These are phyloP conservation scores for Druon quercuslanigerum DNA, from an alignment of 1,140 invertebrate genomes.

Conservation along the genomic window DNA sequence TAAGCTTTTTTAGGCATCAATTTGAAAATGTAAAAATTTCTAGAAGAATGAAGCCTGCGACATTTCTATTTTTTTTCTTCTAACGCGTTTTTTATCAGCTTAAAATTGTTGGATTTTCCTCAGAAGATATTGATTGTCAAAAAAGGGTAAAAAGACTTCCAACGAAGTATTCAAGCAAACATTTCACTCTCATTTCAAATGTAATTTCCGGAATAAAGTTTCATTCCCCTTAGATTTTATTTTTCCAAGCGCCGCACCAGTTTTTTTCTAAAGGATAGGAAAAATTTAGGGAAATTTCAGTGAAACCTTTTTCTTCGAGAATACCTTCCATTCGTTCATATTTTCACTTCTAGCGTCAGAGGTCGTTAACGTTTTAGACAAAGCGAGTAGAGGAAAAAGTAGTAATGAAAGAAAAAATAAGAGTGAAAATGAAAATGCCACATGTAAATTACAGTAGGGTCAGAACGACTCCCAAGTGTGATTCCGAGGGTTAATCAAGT, in stretches of 20 bases:
- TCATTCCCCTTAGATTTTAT: neutral
- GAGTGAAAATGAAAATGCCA: neutral
- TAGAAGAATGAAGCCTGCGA: too few relatives aligned
- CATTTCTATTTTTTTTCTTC: too few relatives aligned
- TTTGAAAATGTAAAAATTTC: too few relatives aligned
- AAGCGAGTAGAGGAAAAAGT: neutral
- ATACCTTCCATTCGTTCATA: neutral
- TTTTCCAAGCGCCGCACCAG: neutral
- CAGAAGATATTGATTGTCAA: neutral
- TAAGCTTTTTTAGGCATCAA: too few relatives aligned
- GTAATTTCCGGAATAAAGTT: neutral
- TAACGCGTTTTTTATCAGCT: too few relatives aligned
- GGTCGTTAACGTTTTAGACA: constrained; percentile 5
- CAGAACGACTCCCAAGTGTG: neutral
- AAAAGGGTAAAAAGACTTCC: too few relatives aligned
- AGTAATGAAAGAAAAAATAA: neutral
- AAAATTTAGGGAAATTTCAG: constrained; percentile 4
- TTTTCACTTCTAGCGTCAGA: neutral
- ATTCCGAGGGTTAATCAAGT: neutral
- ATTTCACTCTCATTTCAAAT: neutral
- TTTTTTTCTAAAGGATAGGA: neutral
- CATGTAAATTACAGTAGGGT: neutral
- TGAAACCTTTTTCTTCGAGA: neutral
- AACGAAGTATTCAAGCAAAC: neutral
- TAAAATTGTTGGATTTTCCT: neutral